Evolutionary conservation across 2,113 vertebrate species (phyloP).

Genomic region (Proterorhinus semilunaris): DNA sequence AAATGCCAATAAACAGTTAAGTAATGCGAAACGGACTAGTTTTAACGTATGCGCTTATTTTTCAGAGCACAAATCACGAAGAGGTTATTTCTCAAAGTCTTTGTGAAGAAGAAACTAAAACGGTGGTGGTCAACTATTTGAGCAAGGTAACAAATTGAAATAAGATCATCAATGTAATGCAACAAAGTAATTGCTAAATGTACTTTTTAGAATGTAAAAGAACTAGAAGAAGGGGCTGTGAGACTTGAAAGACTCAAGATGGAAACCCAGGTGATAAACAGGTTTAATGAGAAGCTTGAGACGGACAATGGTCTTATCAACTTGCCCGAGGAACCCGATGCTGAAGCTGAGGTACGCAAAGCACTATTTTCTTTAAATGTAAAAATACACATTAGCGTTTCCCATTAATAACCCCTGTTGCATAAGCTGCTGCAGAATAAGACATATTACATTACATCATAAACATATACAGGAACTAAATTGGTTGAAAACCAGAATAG

Average conservation of each 20-base stretch:
- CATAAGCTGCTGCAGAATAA: too few relatives aligned
- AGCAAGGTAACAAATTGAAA: constrained; percentile 83
- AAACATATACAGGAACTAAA: too few relatives aligned
- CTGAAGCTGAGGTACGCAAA: constrained; percentile 72
- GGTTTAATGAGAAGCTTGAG: constrained; percentile 52
- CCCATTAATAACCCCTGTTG: too few relatives aligned
- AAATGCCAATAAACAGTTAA: background rate
- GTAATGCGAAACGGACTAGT: background rate
- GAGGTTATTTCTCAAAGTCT: constrained; percentile 88
- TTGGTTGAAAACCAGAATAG: too few relatives aligned
- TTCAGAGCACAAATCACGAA: constrained; percentile 89
- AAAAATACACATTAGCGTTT: background rate
- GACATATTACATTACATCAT: too few relatives aligned
- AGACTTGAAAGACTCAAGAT: constrained; percentile 76
- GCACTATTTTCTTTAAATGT: background rate
- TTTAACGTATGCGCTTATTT: constrained; percentile 11
- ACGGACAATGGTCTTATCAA: constrained; percentile 1
- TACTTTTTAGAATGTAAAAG: constrained; percentile 69
- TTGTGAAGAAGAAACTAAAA: constrained; percentile 82
- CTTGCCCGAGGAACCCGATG: constrained; percentile 6
- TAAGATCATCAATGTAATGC: background rate
- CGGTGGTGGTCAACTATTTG: constrained; percentile 86
- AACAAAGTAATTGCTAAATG: background rate
- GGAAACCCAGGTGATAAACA: constrained; percentile 69
- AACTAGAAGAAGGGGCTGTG: constrained; percentile 70